Evolutionary conservation across 2,113 vertebrate genomes (phyloP).

Genomic region (Scopus umbretta): DNA sequence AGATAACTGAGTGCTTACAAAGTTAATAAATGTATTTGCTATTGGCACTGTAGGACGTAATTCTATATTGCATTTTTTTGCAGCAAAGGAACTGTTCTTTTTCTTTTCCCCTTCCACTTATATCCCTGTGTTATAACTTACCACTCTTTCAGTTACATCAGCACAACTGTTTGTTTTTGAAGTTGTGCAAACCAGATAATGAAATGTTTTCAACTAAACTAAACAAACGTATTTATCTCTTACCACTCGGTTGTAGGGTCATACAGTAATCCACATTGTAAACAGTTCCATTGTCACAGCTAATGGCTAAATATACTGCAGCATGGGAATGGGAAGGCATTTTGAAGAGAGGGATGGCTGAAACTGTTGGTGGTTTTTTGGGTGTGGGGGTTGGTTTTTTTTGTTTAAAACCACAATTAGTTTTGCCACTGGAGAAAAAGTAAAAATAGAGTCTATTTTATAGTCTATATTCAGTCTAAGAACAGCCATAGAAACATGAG

Average conservation of each 20-base stretch:
- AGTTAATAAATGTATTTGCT: not conserved
- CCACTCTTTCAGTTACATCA: not conserved
- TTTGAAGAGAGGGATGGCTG: not conserved
- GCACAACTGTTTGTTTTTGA: not conserved
- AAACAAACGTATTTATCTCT: not conserved
- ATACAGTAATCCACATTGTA: not conserved
- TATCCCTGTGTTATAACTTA: not conserved
- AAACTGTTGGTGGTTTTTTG: not conserved
- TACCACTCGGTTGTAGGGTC: not conserved
- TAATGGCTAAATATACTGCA: not conserved
- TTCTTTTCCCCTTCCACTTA: not conserved
- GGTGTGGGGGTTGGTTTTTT: not conserved
- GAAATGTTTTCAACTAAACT: not conserved
- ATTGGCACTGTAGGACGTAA: not conserved
- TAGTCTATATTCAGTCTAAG: not conserved
- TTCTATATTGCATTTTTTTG: not conserved
- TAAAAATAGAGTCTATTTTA: not conserved
- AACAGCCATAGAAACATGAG: not conserved
- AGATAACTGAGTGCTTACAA: not conserved
- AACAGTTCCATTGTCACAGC: not conserved
- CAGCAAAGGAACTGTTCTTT: not conserved
- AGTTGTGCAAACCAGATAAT: not conserved
- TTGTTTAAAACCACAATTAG: not conserved
- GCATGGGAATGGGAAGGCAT: not conserved
- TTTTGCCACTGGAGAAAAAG: not conserved